Evolutionary conservation across 1,140 invertebrate species (phyloP).

Genomic region (Leguminivora glycinivorella): DNA sequence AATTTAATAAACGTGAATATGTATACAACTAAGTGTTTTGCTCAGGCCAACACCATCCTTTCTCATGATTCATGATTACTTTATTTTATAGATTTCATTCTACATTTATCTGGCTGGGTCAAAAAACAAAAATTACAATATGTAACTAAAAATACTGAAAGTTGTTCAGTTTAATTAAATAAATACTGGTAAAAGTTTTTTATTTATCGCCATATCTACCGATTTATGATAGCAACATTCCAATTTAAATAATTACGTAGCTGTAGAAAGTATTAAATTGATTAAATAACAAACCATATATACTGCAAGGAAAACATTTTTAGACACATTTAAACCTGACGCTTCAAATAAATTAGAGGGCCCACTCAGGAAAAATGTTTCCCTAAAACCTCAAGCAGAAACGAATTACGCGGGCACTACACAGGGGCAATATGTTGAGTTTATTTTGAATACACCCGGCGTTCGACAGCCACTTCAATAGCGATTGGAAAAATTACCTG

Average conservation of each 20-base stretch:
- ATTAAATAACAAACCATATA: background rate
- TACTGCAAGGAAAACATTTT: background rate
- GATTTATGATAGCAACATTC: background rate
- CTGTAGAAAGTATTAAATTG: background rate
- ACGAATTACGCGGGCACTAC: conserved; percentile 24
- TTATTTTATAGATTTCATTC: too few species aligned
- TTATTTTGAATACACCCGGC: conserved; percentile 16
- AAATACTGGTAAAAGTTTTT: too few species aligned
- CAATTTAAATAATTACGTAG: background rate
- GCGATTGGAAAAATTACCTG: conserved; percentile 43
- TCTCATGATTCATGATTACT: too few species aligned
- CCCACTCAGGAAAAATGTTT: conserved; percentile 22
- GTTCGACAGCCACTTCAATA: conserved; percentile 22
- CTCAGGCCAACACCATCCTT: too few species aligned
- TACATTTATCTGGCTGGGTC: too few species aligned
- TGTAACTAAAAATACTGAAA: too few species aligned
- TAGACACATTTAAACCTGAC: background rate
- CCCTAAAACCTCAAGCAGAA: conserved; percentile 14
- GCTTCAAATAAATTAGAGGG: background rate
- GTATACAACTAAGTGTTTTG: too few species aligned
- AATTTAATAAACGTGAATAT: too few species aligned
- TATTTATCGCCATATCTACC: background rate
- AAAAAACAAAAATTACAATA: too few species aligned
- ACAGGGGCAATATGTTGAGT: conserved; percentile 23
- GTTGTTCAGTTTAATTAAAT: too few species aligned